Percentiles rank a stretch among this genome's conserved stretches.
Evolutionary conservation across 2,888 invertebrate species (phyloP).

Genomic region (Tridacna crocea): DNA sequence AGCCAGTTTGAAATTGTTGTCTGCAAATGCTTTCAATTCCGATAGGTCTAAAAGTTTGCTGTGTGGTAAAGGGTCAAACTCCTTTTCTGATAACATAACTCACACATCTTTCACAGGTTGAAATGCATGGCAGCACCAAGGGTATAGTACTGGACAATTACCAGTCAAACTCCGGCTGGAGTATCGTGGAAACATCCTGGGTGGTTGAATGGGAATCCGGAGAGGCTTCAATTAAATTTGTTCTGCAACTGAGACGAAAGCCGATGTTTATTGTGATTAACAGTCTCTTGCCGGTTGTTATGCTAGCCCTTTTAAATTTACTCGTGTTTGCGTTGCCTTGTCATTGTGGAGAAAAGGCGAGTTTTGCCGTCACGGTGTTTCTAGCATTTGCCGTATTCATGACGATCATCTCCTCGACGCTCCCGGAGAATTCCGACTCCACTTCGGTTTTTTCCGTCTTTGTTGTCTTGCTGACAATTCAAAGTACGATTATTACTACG

Average conservation of each 20-base stretch:
- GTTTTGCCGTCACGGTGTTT: slow-evolving; percentile 46
- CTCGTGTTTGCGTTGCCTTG: slow-evolving; percentile 30
- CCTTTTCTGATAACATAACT: too few species aligned
- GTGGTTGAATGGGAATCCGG: not conserved
- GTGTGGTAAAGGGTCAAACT: too few species aligned
- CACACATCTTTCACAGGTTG: not conserved
- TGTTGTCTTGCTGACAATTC: slow-evolving; percentile 33
- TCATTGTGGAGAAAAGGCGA: slow-evolving; percentile 34
- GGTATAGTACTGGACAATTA: slow-evolving; percentile 20
- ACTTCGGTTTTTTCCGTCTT: slow-evolving; percentile 32
- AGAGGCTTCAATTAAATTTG: slow-evolving; percentile 11
- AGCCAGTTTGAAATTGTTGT: too few species aligned
- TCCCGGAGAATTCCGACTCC: slow-evolving; percentile 35
- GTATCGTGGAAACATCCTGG: slow-evolving; percentile 20
- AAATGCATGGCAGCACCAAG: slow-evolving; percentile 3
- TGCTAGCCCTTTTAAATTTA: slow-evolving; percentile 23
- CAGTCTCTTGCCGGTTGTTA: slow-evolving; percentile 23
- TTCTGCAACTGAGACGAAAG: slow-evolving; percentile 24
- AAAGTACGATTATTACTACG: slow-evolving; percentile 36
- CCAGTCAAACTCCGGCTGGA: slow-evolving; percentile 30
- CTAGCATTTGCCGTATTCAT: slow-evolving; percentile 45
- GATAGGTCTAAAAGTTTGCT: too few species aligned
- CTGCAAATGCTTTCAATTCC: too few species aligned
- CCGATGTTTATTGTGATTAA: slow-evolving; percentile 21
- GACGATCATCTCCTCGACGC: slow-evolving; percentile 34